Conservation (phyloP, 2,797 vertebrate species). For the Cuniculus paca region DNA sequence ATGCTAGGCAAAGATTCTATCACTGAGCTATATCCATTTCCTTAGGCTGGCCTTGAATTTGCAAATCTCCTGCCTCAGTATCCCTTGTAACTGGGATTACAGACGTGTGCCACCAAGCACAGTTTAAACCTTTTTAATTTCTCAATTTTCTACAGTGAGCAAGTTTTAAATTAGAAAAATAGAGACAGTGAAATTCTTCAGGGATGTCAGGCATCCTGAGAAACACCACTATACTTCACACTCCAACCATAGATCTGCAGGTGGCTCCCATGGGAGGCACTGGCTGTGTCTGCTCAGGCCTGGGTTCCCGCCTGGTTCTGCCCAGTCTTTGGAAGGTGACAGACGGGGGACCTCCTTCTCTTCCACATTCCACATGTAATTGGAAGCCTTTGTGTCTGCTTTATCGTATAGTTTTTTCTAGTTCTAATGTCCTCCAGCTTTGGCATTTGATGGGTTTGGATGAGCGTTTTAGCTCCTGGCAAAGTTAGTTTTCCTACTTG, state of each 20-base stretch:
- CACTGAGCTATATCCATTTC: neutral
- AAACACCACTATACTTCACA: neutral
- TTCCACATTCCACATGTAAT: neutral
- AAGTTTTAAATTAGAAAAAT: constrained; percentile 11
- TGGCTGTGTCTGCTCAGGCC: neutral
- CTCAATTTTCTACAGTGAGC: neutral
- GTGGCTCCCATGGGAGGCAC: fast-evolving
- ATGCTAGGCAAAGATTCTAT: neutral
- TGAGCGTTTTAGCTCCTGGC: neutral
- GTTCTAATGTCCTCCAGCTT: neutral
- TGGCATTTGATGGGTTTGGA: neutral
- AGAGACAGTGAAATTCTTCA: neutral
- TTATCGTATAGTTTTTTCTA: neutral
- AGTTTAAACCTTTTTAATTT: constrained; percentile 4
- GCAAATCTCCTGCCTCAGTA: neutral
- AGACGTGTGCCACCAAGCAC: neutral
- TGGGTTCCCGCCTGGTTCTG: neutral
- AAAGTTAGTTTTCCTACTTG: neutral
- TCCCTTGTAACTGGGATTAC: neutral
- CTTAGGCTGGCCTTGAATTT: neutral
- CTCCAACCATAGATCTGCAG: neutral
- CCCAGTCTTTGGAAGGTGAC: neutral
- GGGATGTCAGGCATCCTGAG: neutral
- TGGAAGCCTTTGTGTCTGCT: neutral
- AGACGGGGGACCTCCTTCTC: neutral